A percentile compares a stretch with the other conserved stretches of the same genome.
Evolutionary conservation across 2,797 vertebrate genomes (phyloP).

Genomic region (Presbytis comata): DNA sequence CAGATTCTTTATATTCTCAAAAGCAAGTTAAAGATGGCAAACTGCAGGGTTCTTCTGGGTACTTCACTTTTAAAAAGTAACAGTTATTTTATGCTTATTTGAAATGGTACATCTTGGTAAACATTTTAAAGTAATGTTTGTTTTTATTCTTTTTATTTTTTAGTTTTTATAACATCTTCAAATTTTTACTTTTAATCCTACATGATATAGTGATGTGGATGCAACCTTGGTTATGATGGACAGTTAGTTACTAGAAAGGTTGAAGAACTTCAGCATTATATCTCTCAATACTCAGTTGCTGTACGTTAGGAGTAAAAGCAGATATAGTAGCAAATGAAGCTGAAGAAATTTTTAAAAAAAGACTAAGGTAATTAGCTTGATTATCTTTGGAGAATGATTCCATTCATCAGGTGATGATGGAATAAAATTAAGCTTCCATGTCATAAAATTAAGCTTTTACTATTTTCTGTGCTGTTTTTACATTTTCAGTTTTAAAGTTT

Average conservation of each 20-base stretch:
- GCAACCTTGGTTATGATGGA: neutral
- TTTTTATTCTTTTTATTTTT: neutral
- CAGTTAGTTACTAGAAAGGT: neutral
- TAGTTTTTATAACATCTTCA: neutral
- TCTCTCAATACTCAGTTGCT: neutral
- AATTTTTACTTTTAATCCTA: neutral
- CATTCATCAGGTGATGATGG: neutral
- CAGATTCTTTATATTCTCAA: neutral
- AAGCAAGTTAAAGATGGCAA: constrained; percentile 23
- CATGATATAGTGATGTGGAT: neutral
- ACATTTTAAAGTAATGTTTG: constrained; percentile 15
- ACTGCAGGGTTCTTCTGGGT: neutral
- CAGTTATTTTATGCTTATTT: constrained; percentile 33
- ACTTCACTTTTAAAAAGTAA: constrained; percentile 18
- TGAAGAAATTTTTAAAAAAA: neutral
- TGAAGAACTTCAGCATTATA: neutral
- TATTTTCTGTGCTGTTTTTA: constrained; percentile 10
- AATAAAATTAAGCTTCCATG: neutral
- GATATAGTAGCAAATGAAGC: neutral
- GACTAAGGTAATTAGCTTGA: neutral
- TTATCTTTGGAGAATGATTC: neutral
- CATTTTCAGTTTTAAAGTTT: neutral
- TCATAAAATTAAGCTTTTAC: constrained; percentile 10
- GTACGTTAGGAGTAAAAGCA: neutral
- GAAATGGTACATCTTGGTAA: neutral